These are phyloP conservation scores for Charina bottae DNA, from an alignment of 2,113 vertebrate genomes.

Conservation along the genomic window DNA sequence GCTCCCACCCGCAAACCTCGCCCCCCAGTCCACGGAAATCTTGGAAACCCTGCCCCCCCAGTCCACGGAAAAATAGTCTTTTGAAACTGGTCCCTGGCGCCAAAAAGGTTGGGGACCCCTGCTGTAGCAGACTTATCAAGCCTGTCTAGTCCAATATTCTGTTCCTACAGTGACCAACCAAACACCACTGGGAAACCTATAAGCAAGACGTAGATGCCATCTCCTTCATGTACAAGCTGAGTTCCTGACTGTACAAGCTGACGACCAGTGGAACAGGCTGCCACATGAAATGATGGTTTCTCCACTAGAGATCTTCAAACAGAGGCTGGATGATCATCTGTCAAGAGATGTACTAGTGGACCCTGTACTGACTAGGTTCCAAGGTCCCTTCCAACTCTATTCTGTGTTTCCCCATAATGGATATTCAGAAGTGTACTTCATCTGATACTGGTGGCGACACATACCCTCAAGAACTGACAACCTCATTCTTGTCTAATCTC, in stretches of 20 bases:
- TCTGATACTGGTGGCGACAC: background rate
- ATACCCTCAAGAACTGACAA: background rate
- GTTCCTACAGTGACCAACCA: background rate
- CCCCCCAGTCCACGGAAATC: too few relatives aligned
- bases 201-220: background rate
- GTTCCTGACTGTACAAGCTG: background rate
- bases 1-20: too few relatives aligned
- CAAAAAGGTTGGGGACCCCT: too few relatives aligned
- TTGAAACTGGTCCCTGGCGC: too few relatives aligned
- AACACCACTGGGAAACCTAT: background rate
- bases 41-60: too few relatives aligned
- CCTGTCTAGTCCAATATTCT: background rate
- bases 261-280: background rate
- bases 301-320: background rate
- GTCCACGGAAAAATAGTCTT: too few relatives aligned
- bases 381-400: background rate
- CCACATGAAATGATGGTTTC: background rate
- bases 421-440: background rate
- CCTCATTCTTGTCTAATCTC: background rate
- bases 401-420: background rate
- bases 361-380: background rate
- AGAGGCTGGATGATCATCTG: background rate
- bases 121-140: background rate
- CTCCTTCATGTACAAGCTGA: background rate
- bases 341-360: background rate